Base-by-base conservation (phyloP, 1,140 invertebrate genomes). In the Euura lappo region DNA sequence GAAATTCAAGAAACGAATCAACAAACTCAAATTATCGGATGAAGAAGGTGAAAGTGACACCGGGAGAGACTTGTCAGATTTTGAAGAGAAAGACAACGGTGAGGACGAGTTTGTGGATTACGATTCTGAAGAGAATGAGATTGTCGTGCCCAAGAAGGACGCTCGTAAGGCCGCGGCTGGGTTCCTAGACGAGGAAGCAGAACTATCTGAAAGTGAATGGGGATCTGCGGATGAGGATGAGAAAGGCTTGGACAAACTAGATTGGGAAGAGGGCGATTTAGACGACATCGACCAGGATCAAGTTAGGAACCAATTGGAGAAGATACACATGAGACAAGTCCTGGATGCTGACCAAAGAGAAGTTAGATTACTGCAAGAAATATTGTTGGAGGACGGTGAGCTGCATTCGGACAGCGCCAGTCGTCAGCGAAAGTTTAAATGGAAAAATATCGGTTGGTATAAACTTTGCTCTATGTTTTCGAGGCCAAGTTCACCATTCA, bases 381-480 rank as follows among this genome's bases (percentile, higher is more conserved):
- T 95, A 78, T 89, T 96, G 66, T 90, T 97, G 11, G 95, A 96
- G 81, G 95, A 97, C 84, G 96, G 95, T 0, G 96, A 97, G 83
- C 87, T 97, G 65, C 93, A 96, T 79, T 86, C 88, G 0, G 92
- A 93, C 71, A 93, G 92, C 10, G 88, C 86, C 8, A 92, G 92
- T 43, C 88, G 96, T 10, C 91, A 94, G 76, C 89, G 95, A 68
- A 93, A 93, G 77, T 97, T 97, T 81, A 90, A 90, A 77, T 97
- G 95, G 95, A 93, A 89, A 81, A 93, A 95, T 88, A 89, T 92
- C 75, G 92, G 93, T 94, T 88, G 81, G 75, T 74, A 8, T 68
- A 64, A 28, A 46, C n/a, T 73, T 77, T 64, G n/a, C 2, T 11
- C 65, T 28, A 28, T 28, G 28, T 28, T 28, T 28, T 28, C 28